Conservation (phyloP, 2,797 vertebrate genomes). For the Cuniculus paca region DNA sequence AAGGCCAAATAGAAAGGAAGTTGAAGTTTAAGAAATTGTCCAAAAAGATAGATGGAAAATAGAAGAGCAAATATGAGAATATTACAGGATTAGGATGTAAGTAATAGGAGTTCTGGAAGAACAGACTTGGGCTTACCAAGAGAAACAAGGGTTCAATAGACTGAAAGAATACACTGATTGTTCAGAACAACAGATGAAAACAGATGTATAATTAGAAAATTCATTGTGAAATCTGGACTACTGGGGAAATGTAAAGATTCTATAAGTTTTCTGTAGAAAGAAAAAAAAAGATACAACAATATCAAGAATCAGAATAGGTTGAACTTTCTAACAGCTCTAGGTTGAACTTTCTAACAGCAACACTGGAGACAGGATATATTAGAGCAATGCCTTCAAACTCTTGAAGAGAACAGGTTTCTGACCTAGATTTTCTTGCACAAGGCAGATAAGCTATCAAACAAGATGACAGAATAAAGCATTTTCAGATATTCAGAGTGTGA, state of each 20-base stretch:
- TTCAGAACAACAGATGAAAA: neutral
- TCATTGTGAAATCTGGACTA: neutral
- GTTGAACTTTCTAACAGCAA: neutral
- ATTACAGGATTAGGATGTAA: neutral
- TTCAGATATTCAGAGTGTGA: neutral
- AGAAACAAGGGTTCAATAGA: neutral
- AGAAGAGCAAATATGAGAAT: neutral
- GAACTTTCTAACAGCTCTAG: neutral
- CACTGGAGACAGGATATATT: rapidly evolving
- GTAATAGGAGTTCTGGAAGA: neutral
- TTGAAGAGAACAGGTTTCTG: neutral
- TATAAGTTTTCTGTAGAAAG: neutral
- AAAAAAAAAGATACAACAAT: neutral
- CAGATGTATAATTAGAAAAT: neutral
- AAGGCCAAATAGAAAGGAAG: slow-evolving; percentile 45
- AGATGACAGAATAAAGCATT: neutral
- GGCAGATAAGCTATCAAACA: neutral
- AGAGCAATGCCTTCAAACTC: neutral
- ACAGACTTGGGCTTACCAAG: neutral
- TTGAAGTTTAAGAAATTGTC: slow-evolving; percentile 46
- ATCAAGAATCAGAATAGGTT: neutral
- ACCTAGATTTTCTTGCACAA: slow-evolving; percentile 18
- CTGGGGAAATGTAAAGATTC: neutral
- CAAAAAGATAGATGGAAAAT: neutral
- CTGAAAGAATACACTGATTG: neutral